Base-by-base conservation (phyloP, 2,888 invertebrate species). In the Merodon equestris region DNA sequence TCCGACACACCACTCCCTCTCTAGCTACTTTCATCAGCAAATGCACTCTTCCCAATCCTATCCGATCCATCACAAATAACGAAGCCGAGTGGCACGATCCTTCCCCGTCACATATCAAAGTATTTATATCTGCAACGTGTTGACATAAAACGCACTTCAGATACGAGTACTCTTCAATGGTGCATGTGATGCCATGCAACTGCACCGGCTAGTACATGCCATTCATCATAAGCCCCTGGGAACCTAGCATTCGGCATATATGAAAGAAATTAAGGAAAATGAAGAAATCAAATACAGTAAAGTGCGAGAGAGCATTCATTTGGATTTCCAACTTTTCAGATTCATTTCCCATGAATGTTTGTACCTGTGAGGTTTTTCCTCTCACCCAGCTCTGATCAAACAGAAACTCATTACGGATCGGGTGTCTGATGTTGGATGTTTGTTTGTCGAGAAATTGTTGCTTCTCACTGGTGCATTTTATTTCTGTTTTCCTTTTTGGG, bases 311-410 rank as follows among this genome's bases (percentile, higher is more conserved):
- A n/a, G 40, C 40, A 9, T n/a, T 60, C 53, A 15, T 44, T 66
- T 54, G 57, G 58, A 68, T 72, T 61, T 60, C 51, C 34, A 66
- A 50, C 50, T 63, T 63, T 73, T 61, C 18, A 68, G 48, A 34
- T 67, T 36, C 53, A 73, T 73, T 79, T 79, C 77, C 77, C 77
- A 79, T 73, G 77, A 73, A 68, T 63, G 63, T 73, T 73, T 50
- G 42, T 57, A 50, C 19, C 45, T 38, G 27, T 17, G 40, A 40
- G 58, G 51, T 45, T 64, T 63, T 42, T 67, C 56, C 51, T 56
- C 61, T 56, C 53, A 7, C 2, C 56, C 7, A 27, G 27, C 67
- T 53, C 56, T 73, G 48, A 68, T 67, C 72, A 77, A 77, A 77
- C 47, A 77, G 53, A 72, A 67, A 58, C 27, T 68, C 58, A 73